Percentiles rank a stretch among this genome's conserved stretches.
phyloP scores from a whole-genome alignment of 2,797 vertebrate species.

The Mustela erminea region DNA sequence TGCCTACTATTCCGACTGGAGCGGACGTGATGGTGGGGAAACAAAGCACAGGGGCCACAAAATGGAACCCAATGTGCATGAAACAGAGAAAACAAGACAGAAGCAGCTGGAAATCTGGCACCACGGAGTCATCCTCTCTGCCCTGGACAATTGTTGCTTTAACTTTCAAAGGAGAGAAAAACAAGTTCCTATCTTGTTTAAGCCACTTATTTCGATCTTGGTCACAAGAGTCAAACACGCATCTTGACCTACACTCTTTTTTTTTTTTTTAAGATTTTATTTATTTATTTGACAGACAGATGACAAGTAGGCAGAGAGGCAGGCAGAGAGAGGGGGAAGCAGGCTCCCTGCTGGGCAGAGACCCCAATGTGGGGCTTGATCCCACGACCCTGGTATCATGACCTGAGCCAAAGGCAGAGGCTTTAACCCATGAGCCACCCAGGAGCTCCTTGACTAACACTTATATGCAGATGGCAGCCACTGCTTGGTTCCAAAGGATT shows the following conservation, averaged over 20 bases:
- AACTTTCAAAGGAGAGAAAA: not conserved
- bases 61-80: not conserved
- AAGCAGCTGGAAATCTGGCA: not conserved
- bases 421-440: no score
- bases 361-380: no score
- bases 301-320: no score
- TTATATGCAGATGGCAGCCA: not conserved
- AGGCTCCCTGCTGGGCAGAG: no score
- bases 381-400: no score
- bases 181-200: not conserved
- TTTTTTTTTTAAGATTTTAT: no score
- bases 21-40: not conserved
- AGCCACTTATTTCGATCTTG: not conserved
- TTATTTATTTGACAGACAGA: no score
- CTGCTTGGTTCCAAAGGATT: not conserved
- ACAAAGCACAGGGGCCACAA: not conserved
- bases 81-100: not conserved
- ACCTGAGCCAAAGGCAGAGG: no score
- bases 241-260: not conserved
- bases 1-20: not conserved
- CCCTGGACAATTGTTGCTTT: not conserved
- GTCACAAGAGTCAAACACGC: not conserved
- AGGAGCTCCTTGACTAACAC: not conserved
- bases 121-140: rapidly evolving
- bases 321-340: no score